Percentiles rank a stretch among this genome's conserved stretches.
Conservation (phyloP, 2,888 invertebrate genomes). For the Venusia cambrica region DNA sequence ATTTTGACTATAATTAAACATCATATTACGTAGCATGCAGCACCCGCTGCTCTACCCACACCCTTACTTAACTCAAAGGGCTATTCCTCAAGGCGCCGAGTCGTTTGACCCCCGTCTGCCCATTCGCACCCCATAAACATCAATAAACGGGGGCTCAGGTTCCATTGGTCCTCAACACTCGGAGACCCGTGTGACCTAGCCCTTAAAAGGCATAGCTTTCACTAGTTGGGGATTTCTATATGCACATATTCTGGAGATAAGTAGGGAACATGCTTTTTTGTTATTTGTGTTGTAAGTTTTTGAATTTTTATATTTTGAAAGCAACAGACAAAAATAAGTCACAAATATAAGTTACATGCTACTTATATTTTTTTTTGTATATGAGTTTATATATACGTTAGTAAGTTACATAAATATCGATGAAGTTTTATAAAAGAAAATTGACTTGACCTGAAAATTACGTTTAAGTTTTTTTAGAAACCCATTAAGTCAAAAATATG, state of each 20-base stretch:
- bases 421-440: no score
- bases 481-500: no score
- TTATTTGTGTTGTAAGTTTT: no score
- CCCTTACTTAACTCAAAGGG: slow-evolving; percentile 31
- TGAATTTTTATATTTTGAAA: no score
- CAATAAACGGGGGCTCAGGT: slow-evolving; percentile 26
- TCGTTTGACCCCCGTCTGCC: slow-evolving; percentile 18
- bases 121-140: slow-evolving; percentile 13
- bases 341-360: no score
- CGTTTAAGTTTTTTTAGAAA: no score
- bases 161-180: slow-evolving; percentile 33
- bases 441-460: no score
- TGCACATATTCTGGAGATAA: slow-evolving; percentile 19
- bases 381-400: no score
- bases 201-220: slow-evolving; percentile 39
- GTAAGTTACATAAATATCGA: no score
- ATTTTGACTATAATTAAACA: no score
- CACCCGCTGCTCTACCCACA: slow-evolving; percentile 4
- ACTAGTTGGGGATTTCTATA: slow-evolving; percentile 30
- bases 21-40: slow-evolving; percentile 1
- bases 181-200: slow-evolving; percentile 35
- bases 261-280: slow-evolving; percentile 13
- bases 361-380: no score
- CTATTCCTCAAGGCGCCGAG: slow-evolving; percentile 35
- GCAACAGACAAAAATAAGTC: no score